Base-by-base conservation (phyloP, 2,113 vertebrate genomes). In the Parus major region DNA sequence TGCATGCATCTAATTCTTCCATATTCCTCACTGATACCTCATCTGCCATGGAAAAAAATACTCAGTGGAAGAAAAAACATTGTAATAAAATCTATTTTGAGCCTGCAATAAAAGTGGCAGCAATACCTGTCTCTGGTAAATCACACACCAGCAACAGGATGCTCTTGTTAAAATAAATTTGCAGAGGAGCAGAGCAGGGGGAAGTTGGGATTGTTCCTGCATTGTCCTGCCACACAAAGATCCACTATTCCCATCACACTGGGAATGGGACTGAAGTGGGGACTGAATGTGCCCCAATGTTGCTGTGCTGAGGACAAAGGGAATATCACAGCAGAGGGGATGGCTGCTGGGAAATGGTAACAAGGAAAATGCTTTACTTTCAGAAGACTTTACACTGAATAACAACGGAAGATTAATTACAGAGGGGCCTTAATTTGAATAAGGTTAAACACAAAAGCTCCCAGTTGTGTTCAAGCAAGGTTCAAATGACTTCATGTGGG, bases 151-250 rank as follows among this genome's bases (percentile, higher is more conserved):
- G 49, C 52, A 59, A 5, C 33, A 4, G 0, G 2, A 57, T 13
- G 36, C 9, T 82, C 41, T 39, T 8, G 39, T 33, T 75, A 33
- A 55, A 70, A 47, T 9, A 47, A 88, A 52, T 41, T 7, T 56
- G n/a, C 56, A 90, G 84, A 44, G 35, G 24, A 82, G 64, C 5
- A 1, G 44, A 44, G 66, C 3, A 3, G 7, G 42, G 76, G 23
- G 20, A 56, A 47, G 68, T 7, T 57, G 76, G 61, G 29, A 13
- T 31, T 66, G 69, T 61, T 53, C 63, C 71, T 57, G 55, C 82
- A 81, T 92, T 90, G 90, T 94, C 39, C 59, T 41, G 11, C 19
- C 80, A 77, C 59, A 94, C 92, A 96, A 93, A 93, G 82, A 33
- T 78, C 46, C 31, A 78, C 68, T 77, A 66, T 91, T 44, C 42